Evolutionary conservation across 2,113 vertebrate species (phyloP), one percentile per base, ranked within the genome.

Genomic region (Okapia johnstoni): DNA sequence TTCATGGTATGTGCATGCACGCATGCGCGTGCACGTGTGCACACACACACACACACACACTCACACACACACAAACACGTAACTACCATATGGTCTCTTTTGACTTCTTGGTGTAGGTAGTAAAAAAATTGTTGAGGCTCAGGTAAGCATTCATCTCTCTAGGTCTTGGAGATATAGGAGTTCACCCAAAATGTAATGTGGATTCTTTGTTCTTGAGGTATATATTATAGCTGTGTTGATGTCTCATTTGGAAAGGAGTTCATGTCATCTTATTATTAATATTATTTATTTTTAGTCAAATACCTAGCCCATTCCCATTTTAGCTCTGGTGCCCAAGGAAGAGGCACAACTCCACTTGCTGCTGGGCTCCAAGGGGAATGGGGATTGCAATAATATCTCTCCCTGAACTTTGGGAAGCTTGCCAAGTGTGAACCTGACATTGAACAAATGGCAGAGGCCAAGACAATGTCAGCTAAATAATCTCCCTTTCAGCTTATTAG

Each of bases 241-340:
- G 70, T 95, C n/a, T 73, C 10, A 60, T 16, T 46, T 95, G 52
- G 15, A 91, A 94, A 94, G 13, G 80, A 77, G 23, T 73, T 43
- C 4, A 54, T 93, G 26, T 25, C 30, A 25, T 92, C 83, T 58
- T 77, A 60, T 14, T 76, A 70, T 23, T 40, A 23, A 70, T 40
- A 40, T 26, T 43, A 43, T 76, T 76, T 43, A 43, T 76, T 61
- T 61, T 30, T 36, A 21, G 57, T 94, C 25, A 60, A 92, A 86
- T 40, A 43, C 10, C 50, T 54, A 92, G 81, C 28, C 16, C 7
- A 16, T 86, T 73, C 17, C 14, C 10, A 52, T 48, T 80, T 55
- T 80, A 63, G 60, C 16, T 23, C 33, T 55, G 28, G 9, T 96
- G 13, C 19, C 16, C 12, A 79, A 95, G 19, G 58, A 48, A 52